These are phyloP conservation scores for Pyrrhosoma nymphula DNA, from an alignment of 2,888 invertebrate species.

Conservation along the genomic window DNA sequence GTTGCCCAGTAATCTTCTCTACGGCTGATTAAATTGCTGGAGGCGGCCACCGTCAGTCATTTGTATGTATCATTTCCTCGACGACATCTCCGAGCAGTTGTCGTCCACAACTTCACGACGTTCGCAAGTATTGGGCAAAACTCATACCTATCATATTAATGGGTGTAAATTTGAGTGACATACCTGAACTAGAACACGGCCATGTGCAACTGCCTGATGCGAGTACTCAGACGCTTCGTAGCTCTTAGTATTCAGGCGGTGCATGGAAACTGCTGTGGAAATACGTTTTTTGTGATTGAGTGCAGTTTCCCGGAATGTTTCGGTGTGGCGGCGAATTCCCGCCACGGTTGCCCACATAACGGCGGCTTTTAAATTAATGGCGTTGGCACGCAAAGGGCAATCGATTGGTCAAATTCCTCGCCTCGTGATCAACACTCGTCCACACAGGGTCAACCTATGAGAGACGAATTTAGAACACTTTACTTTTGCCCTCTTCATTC, in stretches of 20 bases:
- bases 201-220: neutral
- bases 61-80: too few relatives aligned
- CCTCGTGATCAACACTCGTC: neutral
- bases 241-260: neutral
- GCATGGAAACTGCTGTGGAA: neutral
- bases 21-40: too few relatives aligned
- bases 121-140: too few relatives aligned
- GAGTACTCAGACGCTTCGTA: neutral
- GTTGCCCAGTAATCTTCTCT: too few relatives aligned
- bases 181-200: too few relatives aligned
- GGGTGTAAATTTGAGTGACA: too few relatives aligned
- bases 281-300: neutral
- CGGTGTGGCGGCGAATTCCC: neutral
- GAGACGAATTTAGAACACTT: too few relatives aligned
- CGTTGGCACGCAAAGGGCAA: neutral
- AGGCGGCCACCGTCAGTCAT: too few relatives aligned
- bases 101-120: too few relatives aligned
- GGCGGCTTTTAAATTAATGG: slow-evolving; percentile 3
- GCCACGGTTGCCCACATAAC: neutral
- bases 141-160: too few relatives aligned
- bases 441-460: neutral
- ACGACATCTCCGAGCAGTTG: too few relatives aligned
- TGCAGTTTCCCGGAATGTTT: neutral
- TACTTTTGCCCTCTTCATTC: too few relatives aligned
- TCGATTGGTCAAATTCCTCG: neutral